Evolutionary conservation across 1,140 invertebrate species (phyloP).

Genomic region (Thaumatotibia leucotreta): DNA sequence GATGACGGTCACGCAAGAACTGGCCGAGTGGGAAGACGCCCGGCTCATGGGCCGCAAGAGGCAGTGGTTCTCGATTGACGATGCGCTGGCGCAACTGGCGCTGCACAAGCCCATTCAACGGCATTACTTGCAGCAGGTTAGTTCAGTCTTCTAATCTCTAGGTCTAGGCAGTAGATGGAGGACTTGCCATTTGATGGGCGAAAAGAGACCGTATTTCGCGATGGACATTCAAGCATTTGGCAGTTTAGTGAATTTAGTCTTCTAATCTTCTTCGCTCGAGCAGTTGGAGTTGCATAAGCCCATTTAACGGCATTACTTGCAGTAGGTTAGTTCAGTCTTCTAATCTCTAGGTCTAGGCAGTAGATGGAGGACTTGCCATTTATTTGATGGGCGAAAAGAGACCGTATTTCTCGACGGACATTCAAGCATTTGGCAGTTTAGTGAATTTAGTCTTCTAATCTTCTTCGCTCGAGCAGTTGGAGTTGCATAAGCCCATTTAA

Average conservation of each 20-base stretch:
- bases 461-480: conserved; percentile 88
- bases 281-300: conserved; percentile 93
- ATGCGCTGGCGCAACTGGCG: conserved; percentile 89
- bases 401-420: conserved; percentile 94
- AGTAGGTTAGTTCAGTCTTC: conserved; percentile 47
- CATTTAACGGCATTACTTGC: conserved; percentile 91
- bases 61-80: conserved; percentile 94
- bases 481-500: conserved; percentile 93
- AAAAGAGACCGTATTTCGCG: conserved; percentile 94
- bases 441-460: too few relatives aligned
- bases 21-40: conserved; percentile 96
- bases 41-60: conserved; percentile 90
- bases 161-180: conserved; percentile 95
- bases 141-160: conserved; percentile 63
- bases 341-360: conserved; percentile 90
- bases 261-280: conserved; percentile 87
- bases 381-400: conserved; percentile 92
- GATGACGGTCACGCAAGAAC: conserved; percentile 92
- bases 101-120: conserved; percentile 94
- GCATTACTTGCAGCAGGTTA: conserved; percentile 84
- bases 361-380: conserved; percentile 95
- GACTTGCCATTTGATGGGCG: conserved; percentile 91
- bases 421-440: too few relatives aligned
- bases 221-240: too few relatives aligned
- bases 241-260: too few relatives aligned